Percentiles rank a stretch among this genome's conserved stretches.
phyloP scores from a whole-genome alignment of 2,888 invertebrate genomes.

The Lycia hirtaria region DNA sequence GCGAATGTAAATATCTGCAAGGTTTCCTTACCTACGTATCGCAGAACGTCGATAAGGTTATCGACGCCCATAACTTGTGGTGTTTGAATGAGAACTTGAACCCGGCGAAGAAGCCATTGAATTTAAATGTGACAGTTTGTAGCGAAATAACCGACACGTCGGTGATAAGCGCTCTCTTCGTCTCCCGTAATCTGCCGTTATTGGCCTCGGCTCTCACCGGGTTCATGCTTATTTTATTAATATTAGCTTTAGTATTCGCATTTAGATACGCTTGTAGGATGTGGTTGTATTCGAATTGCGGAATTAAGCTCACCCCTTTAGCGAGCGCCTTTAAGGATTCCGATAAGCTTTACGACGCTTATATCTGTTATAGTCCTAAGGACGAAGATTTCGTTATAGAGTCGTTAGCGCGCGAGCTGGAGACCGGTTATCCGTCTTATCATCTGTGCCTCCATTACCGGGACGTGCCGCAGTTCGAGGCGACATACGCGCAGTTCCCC shows the following conservation, averaged over 20 bases:
- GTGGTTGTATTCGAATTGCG: slow-evolving; percentile 95
- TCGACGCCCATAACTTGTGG: slow-evolving; percentile 90
- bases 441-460: slow-evolving; percentile 95
- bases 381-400: slow-evolving; percentile 96
- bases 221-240: slow-evolving; percentile 91
- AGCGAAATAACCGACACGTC: slow-evolving; percentile 93
- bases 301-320: slow-evolving; percentile 91
- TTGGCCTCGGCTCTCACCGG: slow-evolving; percentile 91
- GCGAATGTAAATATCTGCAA: slow-evolving; percentile 95
- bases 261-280: slow-evolving; percentile 94
- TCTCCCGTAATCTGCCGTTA: slow-evolving; percentile 93
- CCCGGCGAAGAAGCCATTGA: slow-evolving; percentile 90
- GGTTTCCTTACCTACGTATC: slow-evolving; percentile 92
- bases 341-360: slow-evolving; percentile 96
- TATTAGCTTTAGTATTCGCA: slow-evolving; percentile 92
- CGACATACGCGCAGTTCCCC: slow-evolving; percentile 89
- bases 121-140: slow-evolving; percentile 93
- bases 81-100: slow-evolving; percentile 90
- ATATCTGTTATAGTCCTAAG: slow-evolving; percentile 96
- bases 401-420: slow-evolving; percentile 93
- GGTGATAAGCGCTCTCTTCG: slow-evolving; percentile 92
- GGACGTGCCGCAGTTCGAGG: slow-evolving; percentile 91
- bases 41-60: slow-evolving; percentile 91
- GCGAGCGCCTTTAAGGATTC: slow-evolving; percentile 90
- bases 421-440: slow-evolving; percentile 92